Evolutionary conservation across 2,113 vertebrate genomes (phyloP).

Genomic region (Scomber japonicus): DNA sequence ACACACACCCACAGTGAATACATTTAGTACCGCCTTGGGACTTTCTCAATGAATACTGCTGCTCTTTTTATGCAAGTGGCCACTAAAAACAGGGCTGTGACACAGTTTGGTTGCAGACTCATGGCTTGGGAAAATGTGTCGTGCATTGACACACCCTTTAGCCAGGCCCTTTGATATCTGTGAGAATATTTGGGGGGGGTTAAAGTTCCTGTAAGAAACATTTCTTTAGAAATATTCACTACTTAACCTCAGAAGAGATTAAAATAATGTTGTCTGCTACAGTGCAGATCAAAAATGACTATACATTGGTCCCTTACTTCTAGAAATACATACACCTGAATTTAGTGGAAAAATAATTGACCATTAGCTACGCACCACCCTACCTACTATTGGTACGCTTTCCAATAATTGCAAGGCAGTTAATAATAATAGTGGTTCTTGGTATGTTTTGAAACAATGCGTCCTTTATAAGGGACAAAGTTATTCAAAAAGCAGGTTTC

Average conservation of each 20-base stretch:
- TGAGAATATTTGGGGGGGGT: background rate
- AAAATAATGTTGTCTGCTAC: too few relatives aligned
- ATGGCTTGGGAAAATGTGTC: constrained; percentile 40
- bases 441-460: too few relatives aligned
- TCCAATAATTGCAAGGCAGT: too few relatives aligned
- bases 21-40: constrained; percentile 49
- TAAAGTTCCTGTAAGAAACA: background rate
- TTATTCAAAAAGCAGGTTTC: too few relatives aligned
- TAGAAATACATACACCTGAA: too few relatives aligned
- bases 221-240: background rate
- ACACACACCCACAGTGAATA: constrained; percentile 34
- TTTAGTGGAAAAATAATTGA: too few relatives aligned
- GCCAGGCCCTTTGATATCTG: constrained; percentile 14
- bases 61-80: constrained; percentile 36
- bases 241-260: background rate
- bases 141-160: constrained; percentile 50
- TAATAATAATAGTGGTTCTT: too few relatives aligned
- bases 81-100: constrained; percentile 56
- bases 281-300: too few relatives aligned
- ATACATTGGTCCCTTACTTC: too few relatives aligned
- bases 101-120: constrained; percentile 35
- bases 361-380: too few relatives aligned
- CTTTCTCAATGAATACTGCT: constrained; percentile 58
- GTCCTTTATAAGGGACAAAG: too few relatives aligned
- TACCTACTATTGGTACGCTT: too few relatives aligned